These are phyloP conservation scores for Tigriopus japonicus DNA, from an alignment of 1,140 invertebrate genomes.

Conservation along the genomic window DNA sequence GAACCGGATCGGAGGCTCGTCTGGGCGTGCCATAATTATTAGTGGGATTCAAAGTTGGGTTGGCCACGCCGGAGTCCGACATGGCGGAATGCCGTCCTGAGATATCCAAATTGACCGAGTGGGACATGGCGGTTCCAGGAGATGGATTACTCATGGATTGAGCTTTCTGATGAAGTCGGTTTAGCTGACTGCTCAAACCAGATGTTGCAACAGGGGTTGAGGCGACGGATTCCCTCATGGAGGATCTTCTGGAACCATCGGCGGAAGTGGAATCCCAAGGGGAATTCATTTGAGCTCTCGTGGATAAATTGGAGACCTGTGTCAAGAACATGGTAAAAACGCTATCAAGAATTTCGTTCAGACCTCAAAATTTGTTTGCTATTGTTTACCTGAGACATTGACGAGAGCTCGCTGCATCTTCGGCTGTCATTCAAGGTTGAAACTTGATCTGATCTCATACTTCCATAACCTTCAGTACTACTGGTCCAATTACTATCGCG, in stretches of 20 bases:
- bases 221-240: not conserved
- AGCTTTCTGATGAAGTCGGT: not conserved
- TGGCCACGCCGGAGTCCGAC: too few relatives aligned
- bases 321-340: too few relatives aligned
- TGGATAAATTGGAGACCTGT: not conserved
- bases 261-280: not conserved
- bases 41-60: too few relatives aligned
- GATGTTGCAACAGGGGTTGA: too few relatives aligned
- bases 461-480: slow-evolving; percentile 59
- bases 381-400: slow-evolving; percentile 19
- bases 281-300: not conserved
- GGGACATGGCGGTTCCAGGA: too few relatives aligned
- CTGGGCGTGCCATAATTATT: too few relatives aligned
- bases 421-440: slow-evolving; percentile 39
- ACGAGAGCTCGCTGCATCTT: slow-evolving; percentile 59
- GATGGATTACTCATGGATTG: too few relatives aligned
- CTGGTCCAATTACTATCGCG: slow-evolving; percentile 58
- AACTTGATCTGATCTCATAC: slow-evolving; percentile 48
- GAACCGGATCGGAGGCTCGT: not conserved
- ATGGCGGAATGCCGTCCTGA: too few relatives aligned
- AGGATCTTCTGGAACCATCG: not conserved
- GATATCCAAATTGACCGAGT: too few relatives aligned
- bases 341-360: too few relatives aligned
- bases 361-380: too few relatives aligned
- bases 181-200: not conserved